Conservation (phyloP, 2,888 invertebrate species). For the Hyposoter didymator region DNA sequence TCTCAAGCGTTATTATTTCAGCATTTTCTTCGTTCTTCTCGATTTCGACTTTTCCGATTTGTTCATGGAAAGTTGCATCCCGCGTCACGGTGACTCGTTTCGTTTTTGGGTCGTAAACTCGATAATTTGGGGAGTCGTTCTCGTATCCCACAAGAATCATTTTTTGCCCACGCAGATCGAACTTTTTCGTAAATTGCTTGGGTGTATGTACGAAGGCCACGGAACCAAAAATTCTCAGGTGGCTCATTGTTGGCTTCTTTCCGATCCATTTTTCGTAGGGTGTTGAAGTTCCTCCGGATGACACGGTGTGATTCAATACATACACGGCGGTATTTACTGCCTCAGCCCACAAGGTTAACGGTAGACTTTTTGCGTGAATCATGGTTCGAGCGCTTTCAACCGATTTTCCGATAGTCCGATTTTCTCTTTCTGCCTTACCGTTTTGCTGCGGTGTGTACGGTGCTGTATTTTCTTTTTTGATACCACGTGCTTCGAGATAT, state of each 20-base stretch:
- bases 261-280: constrained; percentile 28
- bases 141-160: constrained; percentile 22
- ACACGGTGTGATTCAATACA: constrained; percentile 40
- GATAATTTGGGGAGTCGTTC: constrained; percentile 4
- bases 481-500: constrained; percentile 60
- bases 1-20: not conserved
- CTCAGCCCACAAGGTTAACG: constrained; percentile 66
- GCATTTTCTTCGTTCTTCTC: not conserved
- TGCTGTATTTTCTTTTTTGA: constrained; percentile 39
- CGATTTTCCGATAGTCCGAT: constrained; percentile 64
- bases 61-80: constrained; percentile 43
- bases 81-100: constrained; percentile 19
- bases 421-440: constrained; percentile 64
- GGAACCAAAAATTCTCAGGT: constrained; percentile 30
- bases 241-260: not conserved
- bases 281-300: not conserved
- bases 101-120: not conserved
- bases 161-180: constrained; percentile 13
- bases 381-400: constrained; percentile 63
- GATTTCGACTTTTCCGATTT: constrained; percentile 1
- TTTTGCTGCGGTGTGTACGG: constrained; percentile 66
- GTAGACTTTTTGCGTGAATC: constrained; percentile 49
- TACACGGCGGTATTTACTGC: constrained; percentile 54
- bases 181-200: constrained; percentile 30
- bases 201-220: constrained; percentile 10